phyloP scores from a whole-genome alignment of 2,888 invertebrate genomes.

The Gasteruption jaculator region DNA sequence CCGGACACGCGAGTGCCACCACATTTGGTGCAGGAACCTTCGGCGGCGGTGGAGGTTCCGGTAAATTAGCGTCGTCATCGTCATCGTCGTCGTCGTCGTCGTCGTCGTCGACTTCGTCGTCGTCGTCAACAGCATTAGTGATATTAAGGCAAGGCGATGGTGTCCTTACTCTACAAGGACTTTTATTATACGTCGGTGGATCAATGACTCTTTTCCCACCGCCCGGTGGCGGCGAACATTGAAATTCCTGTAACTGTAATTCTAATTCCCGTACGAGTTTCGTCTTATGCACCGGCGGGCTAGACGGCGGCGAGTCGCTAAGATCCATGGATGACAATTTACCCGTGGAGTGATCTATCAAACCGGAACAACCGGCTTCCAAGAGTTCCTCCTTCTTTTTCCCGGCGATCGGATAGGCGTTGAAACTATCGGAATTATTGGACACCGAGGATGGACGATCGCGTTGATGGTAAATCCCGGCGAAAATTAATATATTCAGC shows the following conservation, averaged over 20 bases:
- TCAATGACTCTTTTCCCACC: slow-evolving; percentile 41
- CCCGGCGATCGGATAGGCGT: slow-evolving; percentile 8
- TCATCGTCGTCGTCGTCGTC: slow-evolving; percentile 51
- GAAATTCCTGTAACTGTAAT: slow-evolving; percentile 62
- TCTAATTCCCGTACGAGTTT: slow-evolving; percentile 54
- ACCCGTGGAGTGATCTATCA: slow-evolving; percentile 53
- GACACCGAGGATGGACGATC: slow-evolving; percentile 56
- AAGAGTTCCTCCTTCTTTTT: slow-evolving; percentile 74
- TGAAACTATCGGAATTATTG: slow-evolving; percentile 9
- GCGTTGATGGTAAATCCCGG: slow-evolving; percentile 82
- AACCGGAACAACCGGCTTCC: slow-evolving; percentile 68
- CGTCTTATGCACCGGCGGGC: slow-evolving; percentile 40
- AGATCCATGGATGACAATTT: slow-evolving; percentile 43
- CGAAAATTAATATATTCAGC: slow-evolving; percentile 80
- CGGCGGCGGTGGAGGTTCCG: slow-evolving; percentile 63
- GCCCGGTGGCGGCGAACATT: slow-evolving; percentile 56
- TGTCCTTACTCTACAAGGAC: slow-evolving; percentile 32
- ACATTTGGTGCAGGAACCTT: slow-evolving; percentile 54
- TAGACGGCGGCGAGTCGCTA: slow-evolving; percentile 36
- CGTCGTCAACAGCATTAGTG: slow-evolving; percentile 41
- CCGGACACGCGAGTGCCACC: slow-evolving; percentile 53
- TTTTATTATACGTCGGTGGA: slow-evolving; percentile 40
- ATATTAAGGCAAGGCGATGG: slow-evolving; percentile 47
- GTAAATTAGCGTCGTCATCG: slow-evolving; percentile 56
- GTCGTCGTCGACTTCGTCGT: slow-evolving; percentile 53